Base-by-base conservation (phyloP, 2,888 invertebrate genomes). In the Aquatica leii region DNA sequence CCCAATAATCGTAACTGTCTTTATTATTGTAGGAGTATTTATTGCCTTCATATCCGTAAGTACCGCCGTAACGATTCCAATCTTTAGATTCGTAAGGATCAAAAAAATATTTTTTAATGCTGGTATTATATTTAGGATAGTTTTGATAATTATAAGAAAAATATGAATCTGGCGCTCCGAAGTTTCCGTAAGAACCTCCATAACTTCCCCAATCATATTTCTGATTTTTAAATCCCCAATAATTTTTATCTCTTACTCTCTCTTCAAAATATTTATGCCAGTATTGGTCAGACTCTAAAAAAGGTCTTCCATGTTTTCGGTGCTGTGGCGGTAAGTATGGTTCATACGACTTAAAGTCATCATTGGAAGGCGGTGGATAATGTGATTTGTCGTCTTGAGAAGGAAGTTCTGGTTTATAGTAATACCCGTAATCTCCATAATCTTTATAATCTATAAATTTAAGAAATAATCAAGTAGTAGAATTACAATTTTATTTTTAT, bases 151-250 rank as follows among this genome's bases (percentile, higher is more conserved):
- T 55, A 43, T 67, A 43, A 34, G 48, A 11, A 35, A 59, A 61
- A 56, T 67, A 59, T 6, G 67, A 68, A 55, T 72, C 66, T 5
- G 60, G 66, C 24, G 68, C 57, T 9, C 76, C 77, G 59, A 75
- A 76, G 59, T 80, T 77, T 0, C 87, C 86, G 69, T 91, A 90
- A 9, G 81, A 81, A 0, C 88, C 86, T 0, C 88, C 88, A 70
- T 89, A 88, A 61, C 84, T 83, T 0, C 86, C 87, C 87, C 87
- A 88, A 20, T 81, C 81, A 46, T 84, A 83, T 3, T 82, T 43
- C 74, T 78, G 75, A 4, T 74, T 70, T 50, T 73, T 67, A 46
- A 72, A 63, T 8, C 75, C 79, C 73, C 80, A 79, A 61, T 78
- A 76, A 46, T 73, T 59, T 21, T 69, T 63, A 63, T 75, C 72